A percentile compares a stretch with the other conserved stretches of the same genome.
These are phyloP conservation scores for Caenorhabditis sp. DNA, from an alignment of 2,888 invertebrate genomes.

Conservation along the genomic window DNA sequence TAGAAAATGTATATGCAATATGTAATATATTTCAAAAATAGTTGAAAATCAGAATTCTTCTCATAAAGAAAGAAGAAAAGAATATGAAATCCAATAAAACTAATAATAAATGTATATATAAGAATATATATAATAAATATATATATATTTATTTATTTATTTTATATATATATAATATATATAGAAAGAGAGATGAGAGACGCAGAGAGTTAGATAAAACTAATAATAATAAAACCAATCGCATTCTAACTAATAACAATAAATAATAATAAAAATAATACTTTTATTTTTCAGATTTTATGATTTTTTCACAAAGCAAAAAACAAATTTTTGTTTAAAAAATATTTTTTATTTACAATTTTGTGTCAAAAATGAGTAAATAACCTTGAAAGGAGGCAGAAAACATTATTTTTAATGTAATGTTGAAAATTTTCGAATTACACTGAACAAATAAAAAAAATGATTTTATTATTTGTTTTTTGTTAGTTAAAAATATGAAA, in stretches of 20 bases:
- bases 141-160: neutral
- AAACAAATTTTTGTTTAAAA: neutral
- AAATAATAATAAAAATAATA: neutral
- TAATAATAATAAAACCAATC: neutral
- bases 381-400: neutral
- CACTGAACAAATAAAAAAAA: too few relatives aligned
- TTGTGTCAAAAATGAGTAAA: too few relatives aligned
- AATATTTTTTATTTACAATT: too few relatives aligned
- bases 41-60: neutral
- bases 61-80: neutral
- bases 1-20: too few relatives aligned
- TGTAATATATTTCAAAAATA: neutral
- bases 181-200: constrained; percentile 1
- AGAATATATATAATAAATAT: neutral
- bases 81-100: neutral
- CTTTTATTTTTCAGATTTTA: neutral
- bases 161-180: neutral
- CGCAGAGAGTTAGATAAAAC: constrained; percentile 6
- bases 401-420: neutral
- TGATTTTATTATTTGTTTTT: too few relatives aligned
- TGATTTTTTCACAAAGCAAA: neutral
- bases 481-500: too few relatives aligned
- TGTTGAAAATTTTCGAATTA: too few relatives aligned
- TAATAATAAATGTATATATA: neutral
- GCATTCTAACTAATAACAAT: too few relatives aligned